Evolutionary conservation across 2,113 vertebrate species (phyloP), one percentile per base, ranked within the genome.

Genomic region (Lycaon pictus): DNA sequence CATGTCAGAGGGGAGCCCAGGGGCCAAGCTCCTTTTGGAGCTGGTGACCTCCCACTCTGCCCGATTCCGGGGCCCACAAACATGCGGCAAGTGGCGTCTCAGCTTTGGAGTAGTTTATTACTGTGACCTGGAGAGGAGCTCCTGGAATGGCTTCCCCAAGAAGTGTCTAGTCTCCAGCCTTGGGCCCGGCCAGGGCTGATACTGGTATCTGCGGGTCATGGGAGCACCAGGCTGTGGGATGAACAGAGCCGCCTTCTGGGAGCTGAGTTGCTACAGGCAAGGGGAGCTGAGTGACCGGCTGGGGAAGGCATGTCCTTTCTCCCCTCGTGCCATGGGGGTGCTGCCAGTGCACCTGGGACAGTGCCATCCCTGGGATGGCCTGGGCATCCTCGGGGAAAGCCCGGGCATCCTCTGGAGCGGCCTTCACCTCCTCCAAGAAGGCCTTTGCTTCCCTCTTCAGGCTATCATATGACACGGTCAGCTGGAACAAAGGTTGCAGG

Each of bases 1-100:
- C 25, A 37, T 10, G 27, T 15, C 13, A 4, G 76, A 69, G 51
- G 19, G 58, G 48, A 43, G 17, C 13, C 55, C 32, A 9, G 43
- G 79, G 17, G 11, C 85, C 16, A 13, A 5, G 48, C 48, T 72
- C 65, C 9, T 69, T 29, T 3, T 91, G 98, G 87, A 92, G 94
- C 7, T 94, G 98, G 94, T 98, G 99, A 95, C 98, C 98, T 37
- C 98, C 99, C 13, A 20, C 92, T 98, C 99, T n/a, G 5, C 25
- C 60, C 0, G 2, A 19, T 7, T 10, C 35, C 27, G 13, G 56
- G 62, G n/a, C 55, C 35, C 77, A 83, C 17, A 55, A 25, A 96
- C n/a, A 63, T 17, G 2, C 4, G 4, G 23, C 10, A 7, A n/a
- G 60, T 67, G 19, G 4, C 3, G 1, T 16, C 27, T 92, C 51